Evolutionary conservation across 2,888 invertebrate genomes (phyloP).

Genomic region (Cerastis leucographa): DNA sequence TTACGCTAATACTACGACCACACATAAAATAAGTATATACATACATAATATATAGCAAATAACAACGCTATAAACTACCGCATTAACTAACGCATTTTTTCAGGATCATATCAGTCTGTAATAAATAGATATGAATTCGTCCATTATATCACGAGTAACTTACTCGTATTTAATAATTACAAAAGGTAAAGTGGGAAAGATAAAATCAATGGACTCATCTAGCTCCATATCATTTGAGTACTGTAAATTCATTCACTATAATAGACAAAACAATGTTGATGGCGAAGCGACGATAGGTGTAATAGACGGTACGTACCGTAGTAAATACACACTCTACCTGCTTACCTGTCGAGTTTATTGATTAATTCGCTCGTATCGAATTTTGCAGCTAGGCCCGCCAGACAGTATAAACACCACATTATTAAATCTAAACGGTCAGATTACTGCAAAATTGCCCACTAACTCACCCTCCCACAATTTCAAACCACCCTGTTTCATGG

Average conservation of each 20-base stretch:
- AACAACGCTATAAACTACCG: background rate
- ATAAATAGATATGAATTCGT: background rate
- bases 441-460: background rate
- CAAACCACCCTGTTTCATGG: slow-evolving; percentile 1
- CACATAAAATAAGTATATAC: slow-evolving; percentile 32
- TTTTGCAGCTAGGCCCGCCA: background rate
- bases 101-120: too few relatives aligned
- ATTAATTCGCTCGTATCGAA: background rate
- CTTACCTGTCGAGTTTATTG: background rate
- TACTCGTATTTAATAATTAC: background rate
- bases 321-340: background rate
- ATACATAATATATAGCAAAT: background rate
- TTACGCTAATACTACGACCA: slow-evolving; percentile 49
- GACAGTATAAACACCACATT: background rate
- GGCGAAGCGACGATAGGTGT: background rate
- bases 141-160: background rate
- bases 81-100: background rate
- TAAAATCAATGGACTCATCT: background rate
- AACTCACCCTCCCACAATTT: background rate
- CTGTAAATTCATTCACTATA: background rate
- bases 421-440: slow-evolving; percentile 22
- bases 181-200: background rate
- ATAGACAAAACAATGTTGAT: slow-evolving; percentile 10
- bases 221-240: background rate
- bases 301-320: background rate